Evolutionary conservation across 2,113 vertebrate species (phyloP), one percentile per base, ranked within the genome.

Genomic region (Cyprinus carpio): DNA sequence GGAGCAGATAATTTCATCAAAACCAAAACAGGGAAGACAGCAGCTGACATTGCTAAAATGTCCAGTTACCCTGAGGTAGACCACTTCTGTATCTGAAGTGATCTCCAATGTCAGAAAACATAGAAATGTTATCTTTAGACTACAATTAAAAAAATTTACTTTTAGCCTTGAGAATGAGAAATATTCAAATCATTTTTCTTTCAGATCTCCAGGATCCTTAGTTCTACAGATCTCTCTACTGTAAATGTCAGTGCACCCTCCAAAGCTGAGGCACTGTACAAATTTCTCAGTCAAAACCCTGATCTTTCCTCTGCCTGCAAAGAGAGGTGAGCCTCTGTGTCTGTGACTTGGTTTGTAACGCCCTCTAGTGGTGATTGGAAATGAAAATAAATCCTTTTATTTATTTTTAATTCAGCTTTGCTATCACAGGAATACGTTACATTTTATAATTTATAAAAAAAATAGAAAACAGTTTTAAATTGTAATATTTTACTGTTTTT

Each of bases 1-100:
- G 97, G 97, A 93, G 98, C 97, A 65, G 95, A 99, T 91, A 96
- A 95, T 92, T 96, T 89, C 87, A 85, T 97, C 18, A 95, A 91
- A 90, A 96, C 93, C n/a, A 96, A 95, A 83, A 84, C 86, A 54
- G 95, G 95, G 69, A 95, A 93, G 87, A 96, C 90, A 34, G 94
- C 97, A 76, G 94, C 93, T 23, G 96, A 99, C 6, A 87, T 99
- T 87, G 96, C 97, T 84, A 91, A 89, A 85, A 84, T 83, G 79
- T 93, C 93, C 88, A 95, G 94, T 72, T 93, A 95, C 88, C 49
- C 90, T 54, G 95, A 96, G 97, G 98, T 98, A 95, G 84, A 76
- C 9, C 40, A 8, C 40, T 8, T 40, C 40, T 40, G 40, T 40
- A 40, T 40, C 40, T 40, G 40, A 40, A 40, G 40, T 9, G 40